Evolutionary conservation across 2,113 vertebrate species (phyloP), one percentile per base, ranked within the genome.

Genomic region (Melanotaenia duboulayi): DNA sequence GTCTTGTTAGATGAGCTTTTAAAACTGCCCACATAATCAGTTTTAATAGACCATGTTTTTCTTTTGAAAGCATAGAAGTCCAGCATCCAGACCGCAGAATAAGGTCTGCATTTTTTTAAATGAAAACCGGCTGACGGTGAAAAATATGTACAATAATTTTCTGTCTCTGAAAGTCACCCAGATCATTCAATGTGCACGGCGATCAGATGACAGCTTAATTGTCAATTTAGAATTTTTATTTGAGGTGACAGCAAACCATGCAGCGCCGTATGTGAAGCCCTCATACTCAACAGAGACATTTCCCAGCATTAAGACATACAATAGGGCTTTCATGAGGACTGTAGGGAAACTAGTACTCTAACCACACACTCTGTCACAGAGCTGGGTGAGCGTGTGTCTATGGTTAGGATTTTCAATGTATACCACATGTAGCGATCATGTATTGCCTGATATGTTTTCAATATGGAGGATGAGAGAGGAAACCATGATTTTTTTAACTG

Each of bases 381-480:
- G 67, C 77, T 61, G 46, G 28, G 46, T 56, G 70, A 54, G 77
- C 59, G 68, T 54, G 78, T 58, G 79, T 82, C 85, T 89, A 81
- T 67, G 44, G 84, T 89, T 88, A 87, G 82, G 8, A 28, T 68
- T 52, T 76, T 80, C 84, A 90, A 90, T 89, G 82, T 86, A 74
- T 87, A 88, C 85, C 90, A 92, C 85, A 87, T 90, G 90, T 80
- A 89, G 68, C 17, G 25, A 69, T 64, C 80, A 11, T 67, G 66
- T 62, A 77, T 80, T 28, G 80, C 69, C 79, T 89, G 81, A 90
- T 88, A 87, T 75, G 75, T 91, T 90, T 90, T 83, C 86, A 89
- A 83, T 82, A 83, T 83, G 83, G 70, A 67, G 76, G 46, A 65
- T 69, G 59, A 71, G 63, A 73, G 44, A 14, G 42, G 66, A 74